phyloP scores from a whole-genome alignment of 2,888 invertebrate species.

The Tetragonisca angustula region DNA sequence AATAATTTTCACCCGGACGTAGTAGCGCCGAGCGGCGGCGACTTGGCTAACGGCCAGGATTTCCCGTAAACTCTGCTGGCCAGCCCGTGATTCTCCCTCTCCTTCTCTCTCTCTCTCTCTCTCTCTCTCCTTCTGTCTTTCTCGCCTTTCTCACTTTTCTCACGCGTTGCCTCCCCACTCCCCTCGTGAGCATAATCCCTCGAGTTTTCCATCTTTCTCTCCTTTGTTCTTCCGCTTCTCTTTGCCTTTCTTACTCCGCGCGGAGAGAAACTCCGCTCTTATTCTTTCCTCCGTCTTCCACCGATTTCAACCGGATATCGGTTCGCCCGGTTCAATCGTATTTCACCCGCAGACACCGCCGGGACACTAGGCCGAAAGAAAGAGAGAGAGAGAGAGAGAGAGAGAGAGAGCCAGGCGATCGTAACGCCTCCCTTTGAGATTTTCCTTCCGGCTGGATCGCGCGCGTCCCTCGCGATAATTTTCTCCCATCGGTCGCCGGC shows the following conservation, averaged over 20 bases:
- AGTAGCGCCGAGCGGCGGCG: conserved; percentile 60
- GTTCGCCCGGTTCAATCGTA: conserved; percentile 53
- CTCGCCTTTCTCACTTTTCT: background rate
- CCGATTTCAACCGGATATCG: conserved; percentile 67
- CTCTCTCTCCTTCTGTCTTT: background rate
- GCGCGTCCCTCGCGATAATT: conserved; percentile 26
- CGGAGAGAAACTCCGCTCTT: conserved; percentile 46
- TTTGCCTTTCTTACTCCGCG: conserved; percentile 36
- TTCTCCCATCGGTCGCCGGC: background rate
- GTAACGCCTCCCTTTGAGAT: conserved; percentile 42
- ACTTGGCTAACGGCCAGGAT: conserved; percentile 75
- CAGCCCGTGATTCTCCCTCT: conserved; percentile 13
- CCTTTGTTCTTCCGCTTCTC: conserved; percentile 36
- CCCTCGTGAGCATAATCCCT: background rate
- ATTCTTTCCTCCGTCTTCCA: conserved; percentile 62
- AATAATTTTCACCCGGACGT: conserved; percentile 80
- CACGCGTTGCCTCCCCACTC: conserved; percentile 2
- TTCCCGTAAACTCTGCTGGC: conserved; percentile 71
- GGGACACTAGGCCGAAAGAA: conserved; percentile 35
- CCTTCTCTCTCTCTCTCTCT: background rate
- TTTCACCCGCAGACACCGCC: conserved; percentile 65
- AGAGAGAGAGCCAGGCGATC: conserved; percentile 26
- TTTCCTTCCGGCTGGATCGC: conserved; percentile 13
- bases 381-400: too few species aligned
- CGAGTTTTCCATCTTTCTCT: conserved; percentile 2